These are phyloP conservation scores for Coleophora deauratella DNA, from an alignment of 2,888 invertebrate genomes.

Conservation along the genomic window DNA sequence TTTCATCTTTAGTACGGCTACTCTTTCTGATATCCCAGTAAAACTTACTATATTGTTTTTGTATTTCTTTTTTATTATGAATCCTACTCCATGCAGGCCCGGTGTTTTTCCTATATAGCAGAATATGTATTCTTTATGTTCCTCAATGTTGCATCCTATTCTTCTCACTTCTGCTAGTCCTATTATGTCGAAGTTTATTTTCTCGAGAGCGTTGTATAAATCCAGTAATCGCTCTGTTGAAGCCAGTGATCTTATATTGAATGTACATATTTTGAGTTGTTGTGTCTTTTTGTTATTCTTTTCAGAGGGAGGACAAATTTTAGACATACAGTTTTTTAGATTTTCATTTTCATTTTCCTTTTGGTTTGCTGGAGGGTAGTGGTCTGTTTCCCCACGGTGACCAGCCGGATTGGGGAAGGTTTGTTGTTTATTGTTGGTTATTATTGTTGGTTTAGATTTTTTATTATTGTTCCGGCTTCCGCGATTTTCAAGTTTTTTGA, in stretches of 20 bases:
- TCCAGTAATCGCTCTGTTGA: too few species aligned
- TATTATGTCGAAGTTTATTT: conserved; percentile 16
- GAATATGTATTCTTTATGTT: conserved; percentile 18
- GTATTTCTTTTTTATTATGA: neutral
- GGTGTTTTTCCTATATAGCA: conserved; percentile 18
- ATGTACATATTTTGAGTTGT: too few species aligned
- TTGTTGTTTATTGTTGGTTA: too few species aligned
- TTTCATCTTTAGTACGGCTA: conserved; percentile 2
- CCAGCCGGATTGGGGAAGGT: conserved; percentile 1
- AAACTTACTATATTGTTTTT: neutral
- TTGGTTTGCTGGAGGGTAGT: neutral
- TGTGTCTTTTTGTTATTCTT: too few species aligned
- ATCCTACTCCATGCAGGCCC: neutral
- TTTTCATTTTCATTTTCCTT: too few species aligned
- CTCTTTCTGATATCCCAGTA: neutral
- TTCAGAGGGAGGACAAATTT: too few species aligned
- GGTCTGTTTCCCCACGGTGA: conserved; percentile 1
- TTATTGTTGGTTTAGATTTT: neutral
- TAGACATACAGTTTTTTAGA: too few species aligned
- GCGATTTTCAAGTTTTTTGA: neutral
- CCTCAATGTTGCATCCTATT: conserved; percentile 18
- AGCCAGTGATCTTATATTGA: too few species aligned
- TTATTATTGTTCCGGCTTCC: neutral
- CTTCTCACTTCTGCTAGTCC: conserved; percentile 14
- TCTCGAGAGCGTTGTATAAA: conserved; percentile 8